phyloP scores from a whole-genome alignment of 2,113 vertebrate genomes.

The Archocentrus centrarchus region DNA sequence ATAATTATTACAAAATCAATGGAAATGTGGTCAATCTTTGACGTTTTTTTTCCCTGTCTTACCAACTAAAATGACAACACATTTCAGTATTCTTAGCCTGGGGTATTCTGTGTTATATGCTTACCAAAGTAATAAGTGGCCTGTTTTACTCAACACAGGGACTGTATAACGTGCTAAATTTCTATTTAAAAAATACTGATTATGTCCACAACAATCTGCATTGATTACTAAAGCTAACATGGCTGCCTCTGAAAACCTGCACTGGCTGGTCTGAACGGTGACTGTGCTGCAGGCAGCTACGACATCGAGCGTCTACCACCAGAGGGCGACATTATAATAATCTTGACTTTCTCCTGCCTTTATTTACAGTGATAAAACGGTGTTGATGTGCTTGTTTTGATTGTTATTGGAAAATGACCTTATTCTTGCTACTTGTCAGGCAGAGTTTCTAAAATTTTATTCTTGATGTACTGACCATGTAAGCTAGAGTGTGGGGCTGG shows the following conservation, averaged over 20 bases:
- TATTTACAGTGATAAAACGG: background rate
- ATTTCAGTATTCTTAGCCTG: background rate
- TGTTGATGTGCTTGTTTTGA: background rate
- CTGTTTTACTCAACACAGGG: background rate
- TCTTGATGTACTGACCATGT: background rate
- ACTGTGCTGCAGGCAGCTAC: background rate
- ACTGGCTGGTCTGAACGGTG: slow-evolving; percentile 7
- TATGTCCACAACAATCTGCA: background rate
- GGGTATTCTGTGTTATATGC: background rate
- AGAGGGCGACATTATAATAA: slow-evolving; percentile 54
- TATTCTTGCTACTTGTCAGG: background rate
- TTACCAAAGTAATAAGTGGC: background rate
- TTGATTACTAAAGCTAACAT: slow-evolving; percentile 44
- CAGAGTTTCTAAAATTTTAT: background rate
- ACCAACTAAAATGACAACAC: background rate
- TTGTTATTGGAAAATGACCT: too few relatives aligned
- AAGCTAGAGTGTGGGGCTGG: background rate
- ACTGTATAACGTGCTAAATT: background rate
- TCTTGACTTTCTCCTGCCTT: background rate
- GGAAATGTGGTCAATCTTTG: background rate
- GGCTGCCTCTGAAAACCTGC: slow-evolving; percentile 57
- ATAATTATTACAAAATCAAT: background rate
- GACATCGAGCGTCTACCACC: slow-evolving; percentile 35
- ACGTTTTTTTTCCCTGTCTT: background rate
- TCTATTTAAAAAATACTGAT: background rate